Evolutionary conservation across 2,113 vertebrate genomes (phyloP), one percentile per base, ranked within the genome.

Genomic region (Salvelinus sp.): DNA sequence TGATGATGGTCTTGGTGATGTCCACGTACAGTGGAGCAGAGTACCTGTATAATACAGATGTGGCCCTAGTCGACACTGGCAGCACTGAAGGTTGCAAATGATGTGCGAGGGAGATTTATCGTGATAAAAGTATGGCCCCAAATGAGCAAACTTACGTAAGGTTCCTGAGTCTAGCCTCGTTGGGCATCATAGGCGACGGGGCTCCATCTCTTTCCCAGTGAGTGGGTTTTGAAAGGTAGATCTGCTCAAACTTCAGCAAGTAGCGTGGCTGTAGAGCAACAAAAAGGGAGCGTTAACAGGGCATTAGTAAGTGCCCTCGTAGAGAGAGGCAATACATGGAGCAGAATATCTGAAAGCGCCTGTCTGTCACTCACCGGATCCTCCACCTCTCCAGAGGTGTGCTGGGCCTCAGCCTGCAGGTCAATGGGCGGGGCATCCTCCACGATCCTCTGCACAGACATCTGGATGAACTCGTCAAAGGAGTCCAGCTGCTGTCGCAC

Each of bases 381-480:
- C 90, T 99, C 98, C 75, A 99, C 96, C 88, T 98, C 98, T 65
- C 98, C 98, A 4, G 96, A 94, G 1, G 97, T 96, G 84, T 99
- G 98, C 87, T 99, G 97, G 38, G 98, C 97, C 92, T 99, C 98
- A 47, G 97, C 98, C 84, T 99, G 97, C 20, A 99, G 92, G 87
- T 99, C 97, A 20, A 99, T 99, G 62, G 98, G 98, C 0, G 98
- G 98, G 0, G 98, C 97, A 33, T 99, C 98, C 88, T 99, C 98
- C 77, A 99, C 97, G 57, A 99, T 99, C 90, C 98, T 95, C 90
- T 99, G 97, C 72, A 99, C 97, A 4, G 98, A 98, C 98, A 99
- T 99, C 92, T 99, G 98, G 89, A 99, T 99, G 86, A 99, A 99
- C 85, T 99, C 98, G 87, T 99, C 98, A 14, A 99, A 99, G 1